Evolutionary conservation across 2,797 vertebrate species (phyloP).

Genomic region (Setipinna tenuifilis): DNA sequence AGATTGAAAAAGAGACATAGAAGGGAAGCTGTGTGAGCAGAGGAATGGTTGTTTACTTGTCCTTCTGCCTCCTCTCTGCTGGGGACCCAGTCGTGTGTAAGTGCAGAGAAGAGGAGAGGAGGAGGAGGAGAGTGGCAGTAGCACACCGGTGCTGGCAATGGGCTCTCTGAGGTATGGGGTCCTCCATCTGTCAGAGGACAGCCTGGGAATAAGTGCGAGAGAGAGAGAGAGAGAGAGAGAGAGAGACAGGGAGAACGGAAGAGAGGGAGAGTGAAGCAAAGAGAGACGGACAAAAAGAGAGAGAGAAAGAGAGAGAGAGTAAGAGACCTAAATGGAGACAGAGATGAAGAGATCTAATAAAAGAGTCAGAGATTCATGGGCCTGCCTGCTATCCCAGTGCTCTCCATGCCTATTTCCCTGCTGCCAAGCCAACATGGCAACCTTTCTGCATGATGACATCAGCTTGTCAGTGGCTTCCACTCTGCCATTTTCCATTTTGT

Average conservation of each 20-base stretch:
- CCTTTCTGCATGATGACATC: background rate
- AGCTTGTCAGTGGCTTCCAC: background rate
- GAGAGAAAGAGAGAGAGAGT: background rate
- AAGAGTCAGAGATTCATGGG: background rate
- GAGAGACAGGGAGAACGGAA: constrained; percentile 22
- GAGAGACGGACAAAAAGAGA: constrained; percentile 14
- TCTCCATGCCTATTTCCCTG: background rate
- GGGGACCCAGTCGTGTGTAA: constrained; percentile 1
- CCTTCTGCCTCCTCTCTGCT: constrained; percentile 17
- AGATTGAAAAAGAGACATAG: background rate
- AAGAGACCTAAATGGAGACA: background rate
- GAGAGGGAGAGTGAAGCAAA: constrained; percentile 9
- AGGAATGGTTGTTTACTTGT: background rate
- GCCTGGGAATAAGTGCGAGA: constrained; percentile 31
- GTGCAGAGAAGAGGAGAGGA: background rate
- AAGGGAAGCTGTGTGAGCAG: background rate
- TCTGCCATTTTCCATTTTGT: constrained; percentile 1
- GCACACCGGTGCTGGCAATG: constrained; percentile 30
- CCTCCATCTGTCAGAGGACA: constrained; percentile 31
- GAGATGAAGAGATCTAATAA: constrained; percentile 20
- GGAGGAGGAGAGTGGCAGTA: constrained; percentile 23
- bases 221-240: constrained; percentile 2
- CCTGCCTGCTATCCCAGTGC: background rate
- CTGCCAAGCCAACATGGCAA: background rate
- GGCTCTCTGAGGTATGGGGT: constrained; percentile 17